These are phyloP conservation scores for Nemotelus nigrinus DNA, from an alignment of 2,888 invertebrate species.

Conservation along the genomic window DNA sequence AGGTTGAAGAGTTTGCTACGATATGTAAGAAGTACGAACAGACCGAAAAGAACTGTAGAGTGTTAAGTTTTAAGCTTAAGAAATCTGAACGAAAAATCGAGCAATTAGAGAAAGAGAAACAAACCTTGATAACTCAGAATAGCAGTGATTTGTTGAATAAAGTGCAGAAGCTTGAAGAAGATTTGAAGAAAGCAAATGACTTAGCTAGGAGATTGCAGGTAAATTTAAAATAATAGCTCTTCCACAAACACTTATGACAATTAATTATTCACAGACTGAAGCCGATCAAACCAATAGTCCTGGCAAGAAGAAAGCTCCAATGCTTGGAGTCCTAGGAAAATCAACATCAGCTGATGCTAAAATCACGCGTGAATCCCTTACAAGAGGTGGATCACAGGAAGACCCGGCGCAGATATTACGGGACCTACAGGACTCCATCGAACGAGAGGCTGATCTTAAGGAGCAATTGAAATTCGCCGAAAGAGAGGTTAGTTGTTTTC, in stretches of 20 bases:
- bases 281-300: constrained; percentile 60
- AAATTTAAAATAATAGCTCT: neutral
- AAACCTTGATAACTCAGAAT: constrained; percentile 71
- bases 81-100: constrained; percentile 93
- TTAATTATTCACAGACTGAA: constrained; percentile 56
- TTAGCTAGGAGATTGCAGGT: constrained; percentile 75
- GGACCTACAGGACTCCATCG: constrained; percentile 90
- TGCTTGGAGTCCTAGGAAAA: constrained; percentile 69
- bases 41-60: constrained; percentile 97
- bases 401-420: constrained; percentile 83
- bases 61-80: constrained; percentile 96
- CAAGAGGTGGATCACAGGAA: constrained; percentile 81
- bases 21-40: constrained; percentile 95
- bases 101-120: constrained; percentile 86
- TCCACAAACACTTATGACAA: neutral
- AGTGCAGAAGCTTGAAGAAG: constrained; percentile 85
- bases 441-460: constrained; percentile 91
- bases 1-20: constrained; percentile 94
- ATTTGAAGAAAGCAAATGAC: constrained; percentile 83
- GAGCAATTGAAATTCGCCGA: constrained; percentile 94
- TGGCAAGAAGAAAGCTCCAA: constrained; percentile 70
- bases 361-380: constrained; percentile 78
- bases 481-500: constrained; percentile 76
- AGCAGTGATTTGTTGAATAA: constrained; percentile 73
- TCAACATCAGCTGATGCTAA: constrained; percentile 72